A percentile compares a stretch with the other conserved stretches of the same genome.
Evolutionary conservation across 2,888 invertebrate genomes (phyloP).

Genomic region (Dryadula phaetusa): DNA sequence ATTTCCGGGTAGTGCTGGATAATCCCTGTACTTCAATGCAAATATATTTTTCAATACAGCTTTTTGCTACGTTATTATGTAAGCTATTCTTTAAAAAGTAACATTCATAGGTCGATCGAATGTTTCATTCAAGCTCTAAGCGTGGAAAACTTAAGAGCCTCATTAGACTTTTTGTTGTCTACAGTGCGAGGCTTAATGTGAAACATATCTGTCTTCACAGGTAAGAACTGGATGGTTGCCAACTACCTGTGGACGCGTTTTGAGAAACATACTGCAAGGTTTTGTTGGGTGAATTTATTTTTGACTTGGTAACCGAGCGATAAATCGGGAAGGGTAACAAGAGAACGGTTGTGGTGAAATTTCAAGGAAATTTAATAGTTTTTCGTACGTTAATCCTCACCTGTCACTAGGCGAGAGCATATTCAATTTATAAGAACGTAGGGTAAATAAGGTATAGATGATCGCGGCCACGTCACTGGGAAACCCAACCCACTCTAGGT

Average conservation of each 20-base stretch:
- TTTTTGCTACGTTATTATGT: slow-evolving; percentile 27
- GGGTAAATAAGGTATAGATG: slow-evolving; percentile 64
- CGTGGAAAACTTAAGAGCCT: slow-evolving; percentile 50
- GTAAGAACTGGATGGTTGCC: slow-evolving; percentile 73
- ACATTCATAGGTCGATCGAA: slow-evolving; percentile 41
- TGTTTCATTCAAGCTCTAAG: slow-evolving; percentile 45
- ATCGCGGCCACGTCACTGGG: slow-evolving; percentile 66
- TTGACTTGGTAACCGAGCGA: slow-evolving; percentile 44
- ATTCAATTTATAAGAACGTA: slow-evolving; percentile 77
- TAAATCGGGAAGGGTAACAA: slow-evolving; percentile 43
- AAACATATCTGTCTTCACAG: slow-evolving; percentile 67
- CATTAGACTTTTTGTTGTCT: slow-evolving; percentile 65
- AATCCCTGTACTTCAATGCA: not conserved
- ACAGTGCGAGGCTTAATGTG: slow-evolving; percentile 59
- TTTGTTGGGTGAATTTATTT: slow-evolving; percentile 51
- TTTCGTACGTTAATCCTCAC: slow-evolving; percentile 56
- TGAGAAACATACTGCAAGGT: slow-evolving; percentile 61
- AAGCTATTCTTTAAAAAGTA: slow-evolving; percentile 40
- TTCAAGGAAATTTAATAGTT: slow-evolving; percentile 41
- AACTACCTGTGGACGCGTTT: slow-evolving; percentile 80
- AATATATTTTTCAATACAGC: slow-evolving; percentile 45
- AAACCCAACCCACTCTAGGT: slow-evolving; percentile 59
- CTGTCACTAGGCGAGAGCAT: slow-evolving; percentile 70
- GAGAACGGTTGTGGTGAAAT: slow-evolving; percentile 38
- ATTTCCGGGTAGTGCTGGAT: slow-evolving; percentile 78